Conservation (phyloP, 2,888 invertebrate species). For the Hesperia comma region DNA sequence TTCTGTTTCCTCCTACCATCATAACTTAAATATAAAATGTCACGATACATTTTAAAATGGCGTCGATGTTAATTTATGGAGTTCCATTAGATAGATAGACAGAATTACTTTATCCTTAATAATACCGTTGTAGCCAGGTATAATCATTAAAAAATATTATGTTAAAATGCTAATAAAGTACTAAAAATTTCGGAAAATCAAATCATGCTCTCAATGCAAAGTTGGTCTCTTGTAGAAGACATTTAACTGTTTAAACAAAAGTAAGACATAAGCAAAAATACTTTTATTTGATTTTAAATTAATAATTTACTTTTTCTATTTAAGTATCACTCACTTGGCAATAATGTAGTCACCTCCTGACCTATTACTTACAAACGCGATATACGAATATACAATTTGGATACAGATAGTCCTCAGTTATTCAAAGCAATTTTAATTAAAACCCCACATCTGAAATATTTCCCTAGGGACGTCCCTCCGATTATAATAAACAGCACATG, state of each 20-base stretch:
- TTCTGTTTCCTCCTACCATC: not conserved
- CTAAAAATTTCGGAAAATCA: too few species aligned
- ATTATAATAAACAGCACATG: slow-evolving; percentile 17
- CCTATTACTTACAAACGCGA: not conserved
- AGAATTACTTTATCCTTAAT: too few species aligned
- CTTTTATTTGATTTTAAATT: too few species aligned
- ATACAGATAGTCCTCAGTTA: slow-evolving; percentile 5
- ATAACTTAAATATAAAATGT: not conserved
- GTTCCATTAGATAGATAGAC: too few species aligned
- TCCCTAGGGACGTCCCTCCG: slow-evolving; percentile 13
- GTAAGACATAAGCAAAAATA: too few species aligned
- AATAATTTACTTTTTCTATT: not conserved
- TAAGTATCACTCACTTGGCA: not conserved
- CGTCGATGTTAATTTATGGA: too few species aligned
- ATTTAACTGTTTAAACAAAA: too few species aligned
- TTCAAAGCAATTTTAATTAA: slow-evolving; percentile 24
- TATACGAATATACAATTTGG: slow-evolving; percentile 15
- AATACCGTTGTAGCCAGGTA: too few species aligned
- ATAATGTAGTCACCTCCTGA: not conserved
- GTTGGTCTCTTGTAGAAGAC: too few species aligned
- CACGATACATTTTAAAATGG: not conserved
- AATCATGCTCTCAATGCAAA: too few species aligned
- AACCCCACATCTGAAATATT: not conserved
- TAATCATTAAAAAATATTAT: too few species aligned
- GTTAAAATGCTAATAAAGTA: too few species aligned